Evolutionary conservation across 2,113 vertebrate genomes (phyloP), one percentile per base, ranked within the genome.

Genomic region (Myanophis thanlyinensis): DNA sequence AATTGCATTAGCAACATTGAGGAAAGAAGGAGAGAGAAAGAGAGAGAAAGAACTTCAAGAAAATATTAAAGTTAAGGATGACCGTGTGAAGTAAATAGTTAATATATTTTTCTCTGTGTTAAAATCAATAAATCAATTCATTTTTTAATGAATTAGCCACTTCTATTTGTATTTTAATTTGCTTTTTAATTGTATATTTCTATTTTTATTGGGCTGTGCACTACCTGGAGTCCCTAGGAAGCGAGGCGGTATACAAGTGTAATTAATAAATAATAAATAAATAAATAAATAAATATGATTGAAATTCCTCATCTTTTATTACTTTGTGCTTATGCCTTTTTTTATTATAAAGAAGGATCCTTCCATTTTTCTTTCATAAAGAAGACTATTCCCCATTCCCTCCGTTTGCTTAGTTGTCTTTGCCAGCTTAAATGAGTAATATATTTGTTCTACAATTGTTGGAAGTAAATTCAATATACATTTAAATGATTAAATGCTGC

Each of bases 401-500:
- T 51, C 44, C 89, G 27, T 88, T 52, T n/a, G 8, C 20, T 25
- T 8, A 54, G 51, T 44, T 85, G 48, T 25, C 25, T 89, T 93
- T 87, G 0, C 56, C 67, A 92, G 10, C 87, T 92, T 20, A 49
- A 92, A 13, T 85, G 23, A 93, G 47, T 49, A 13, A 87, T 67
- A 85, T 30, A 54, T 40, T 48, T 80, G 3, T 40, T 89, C 48
- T 92, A 84, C 87, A 30, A 80, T 89, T 89, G 87, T 89, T 93
- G 90, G 90, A 92, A 87, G 92, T 85, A 89, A 0, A 6, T 92
- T 93, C 51, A 89, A 40, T 51, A 85, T 25, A 23, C 59, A 88
- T 51, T 85, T 85, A 67, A 85, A 87, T 88, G 23, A 20, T 91
- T 89, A 85, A 95, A 92, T 49, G 30, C 85, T 91, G 49, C 59